These are phyloP conservation scores for Pseudolaguvia tuberculata DNA, from an alignment of 2,113 vertebrate genomes.

Conservation along the genomic window DNA sequence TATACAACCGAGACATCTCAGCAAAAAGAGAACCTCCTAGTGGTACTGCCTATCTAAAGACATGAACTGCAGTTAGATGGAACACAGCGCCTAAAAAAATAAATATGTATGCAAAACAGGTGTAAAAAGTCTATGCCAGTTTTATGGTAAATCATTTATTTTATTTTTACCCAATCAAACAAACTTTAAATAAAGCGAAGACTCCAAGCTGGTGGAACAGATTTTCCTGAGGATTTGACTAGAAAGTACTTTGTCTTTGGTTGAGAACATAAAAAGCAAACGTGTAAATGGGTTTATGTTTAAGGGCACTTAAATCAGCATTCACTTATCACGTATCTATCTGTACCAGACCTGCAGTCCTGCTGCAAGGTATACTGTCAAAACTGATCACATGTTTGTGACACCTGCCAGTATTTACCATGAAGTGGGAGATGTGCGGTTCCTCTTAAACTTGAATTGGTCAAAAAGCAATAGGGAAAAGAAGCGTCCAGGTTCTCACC, in stretches of 20 bases:
- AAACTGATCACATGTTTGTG: conserved; percentile 6
- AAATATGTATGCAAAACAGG: conserved; percentile 6
- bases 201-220: conserved; percentile 30
- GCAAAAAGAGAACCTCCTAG: background rate
- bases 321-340: background rate
- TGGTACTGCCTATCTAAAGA: background rate
- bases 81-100: background rate
- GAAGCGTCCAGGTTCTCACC: background rate
- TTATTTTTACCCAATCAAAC: background rate
- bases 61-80: background rate
- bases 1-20: conserved; percentile 4
- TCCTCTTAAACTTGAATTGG: conserved; percentile 1
- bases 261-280: background rate
- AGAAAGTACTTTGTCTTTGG: background rate
- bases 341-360: conserved; percentile 35
- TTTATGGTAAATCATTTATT: conserved; percentile 20
- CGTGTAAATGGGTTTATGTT: conserved; percentile 1
- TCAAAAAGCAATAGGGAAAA: background rate
- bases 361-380: conserved; percentile 31
- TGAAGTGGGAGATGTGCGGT: background rate
- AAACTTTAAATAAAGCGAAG: conserved; percentile 1
- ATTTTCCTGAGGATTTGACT: conserved; percentile 31
- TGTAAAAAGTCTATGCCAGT: background rate
- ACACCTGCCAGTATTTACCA: conserved; percentile 8
- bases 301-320: conserved; percentile 4